A percentile compares a stretch with the other conserved stretches of the same genome.
phyloP scores from a whole-genome alignment of 2,888 invertebrate genomes.

The Polietes domitor region DNA sequence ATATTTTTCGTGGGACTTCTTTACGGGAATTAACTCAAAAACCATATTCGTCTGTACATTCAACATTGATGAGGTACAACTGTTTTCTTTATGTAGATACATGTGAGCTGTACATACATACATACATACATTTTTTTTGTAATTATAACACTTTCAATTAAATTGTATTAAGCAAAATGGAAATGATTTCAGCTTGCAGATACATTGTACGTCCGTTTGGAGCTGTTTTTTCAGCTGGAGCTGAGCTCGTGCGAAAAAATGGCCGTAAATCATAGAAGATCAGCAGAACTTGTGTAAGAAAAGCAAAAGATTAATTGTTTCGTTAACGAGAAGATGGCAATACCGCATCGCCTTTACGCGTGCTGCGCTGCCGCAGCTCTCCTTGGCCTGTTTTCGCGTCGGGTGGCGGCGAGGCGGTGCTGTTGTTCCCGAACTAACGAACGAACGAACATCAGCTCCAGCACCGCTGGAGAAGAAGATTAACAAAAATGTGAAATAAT shows the following conservation, averaged over 20 bases:
- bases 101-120: background rate
- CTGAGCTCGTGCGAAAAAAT: background rate
- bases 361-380: too few relatives aligned
- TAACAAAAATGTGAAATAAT: conserved; percentile 45
- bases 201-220: too few relatives aligned
- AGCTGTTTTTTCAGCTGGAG: background rate
- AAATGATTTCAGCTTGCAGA: background rate
- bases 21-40: background rate
- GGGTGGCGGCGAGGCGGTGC: too few relatives aligned
- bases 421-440: too few relatives aligned
- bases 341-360: too few relatives aligned
- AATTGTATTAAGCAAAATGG: background rate
- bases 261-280: background rate
- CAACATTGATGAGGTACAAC: too few relatives aligned
- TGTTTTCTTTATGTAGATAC: too few relatives aligned
- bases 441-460: too few relatives aligned
- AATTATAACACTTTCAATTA: conserved; percentile 5
- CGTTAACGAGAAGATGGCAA: background rate
- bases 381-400: too few relatives aligned
- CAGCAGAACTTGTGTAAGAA: background rate
- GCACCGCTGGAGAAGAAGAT: background rate
- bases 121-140: background rate
- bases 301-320: background rate
- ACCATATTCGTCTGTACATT: background rate
- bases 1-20: background rate